Conservation (phyloP, 1,140 invertebrate genomes). For the Monochamus saltuarius region DNA sequence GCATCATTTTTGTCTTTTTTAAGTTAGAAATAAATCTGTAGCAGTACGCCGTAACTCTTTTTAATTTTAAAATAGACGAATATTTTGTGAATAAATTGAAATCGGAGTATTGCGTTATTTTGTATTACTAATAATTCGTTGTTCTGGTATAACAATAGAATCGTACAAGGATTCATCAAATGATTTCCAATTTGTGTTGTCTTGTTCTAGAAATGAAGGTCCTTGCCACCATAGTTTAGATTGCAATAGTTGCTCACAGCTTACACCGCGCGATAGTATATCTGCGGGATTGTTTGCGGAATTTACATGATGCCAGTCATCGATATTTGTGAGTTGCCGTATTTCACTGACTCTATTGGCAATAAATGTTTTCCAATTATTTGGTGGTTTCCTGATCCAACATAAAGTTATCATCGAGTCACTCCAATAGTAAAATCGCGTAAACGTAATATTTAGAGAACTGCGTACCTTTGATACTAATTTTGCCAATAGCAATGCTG, state of each 20-base stretch:
- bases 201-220: conserved; percentile 23
- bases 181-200: neutral
- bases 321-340: conserved; percentile 35
- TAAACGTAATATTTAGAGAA: no score
- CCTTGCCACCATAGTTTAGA: conserved; percentile 47
- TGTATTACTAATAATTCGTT: no score
- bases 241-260: conserved; percentile 25
- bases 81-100: conserved; percentile 4
- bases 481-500: conserved; percentile 37
- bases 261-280: conserved; percentile 29
- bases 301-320: conserved; percentile 42
- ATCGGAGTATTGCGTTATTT: no score
- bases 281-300: conserved; percentile 42
- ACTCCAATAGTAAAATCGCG: conserved; percentile 40
- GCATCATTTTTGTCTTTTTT: neutral
- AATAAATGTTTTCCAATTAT: conserved; percentile 45
- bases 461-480: conserved; percentile 12
- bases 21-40: neutral
- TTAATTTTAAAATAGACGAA: conserved; percentile 4
- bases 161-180: no score
- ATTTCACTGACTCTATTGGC: conserved; percentile 47
- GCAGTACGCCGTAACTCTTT: conserved; percentile 1
- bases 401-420: conserved; percentile 48
- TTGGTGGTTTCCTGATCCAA: conserved; percentile 46
- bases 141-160: no score